phyloP scores from a whole-genome alignment of 1,140 invertebrate genomes.

The Bemisia tabaci region DNA sequence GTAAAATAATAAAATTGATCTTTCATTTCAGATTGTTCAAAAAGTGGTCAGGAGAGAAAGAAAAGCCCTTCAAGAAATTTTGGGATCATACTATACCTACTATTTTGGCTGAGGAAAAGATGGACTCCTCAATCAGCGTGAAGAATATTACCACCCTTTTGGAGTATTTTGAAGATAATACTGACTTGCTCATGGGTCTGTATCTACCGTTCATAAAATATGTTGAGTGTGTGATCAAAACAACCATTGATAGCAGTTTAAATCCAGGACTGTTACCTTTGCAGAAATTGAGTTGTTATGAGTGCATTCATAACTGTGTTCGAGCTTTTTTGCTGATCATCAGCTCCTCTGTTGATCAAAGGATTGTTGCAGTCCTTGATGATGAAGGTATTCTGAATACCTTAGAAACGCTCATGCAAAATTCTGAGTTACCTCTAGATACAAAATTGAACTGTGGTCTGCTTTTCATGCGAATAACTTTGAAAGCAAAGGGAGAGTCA shows the following conservation, averaged over 20 bases:
- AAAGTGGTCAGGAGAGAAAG: no score
- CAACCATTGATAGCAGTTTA: neutral
- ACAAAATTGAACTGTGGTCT: neutral
- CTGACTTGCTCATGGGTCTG: neutral
- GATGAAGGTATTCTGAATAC: neutral
- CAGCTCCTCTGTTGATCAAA: neutral
- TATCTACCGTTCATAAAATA: neutral
- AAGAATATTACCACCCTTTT: neutral
- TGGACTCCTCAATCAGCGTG: neutral
- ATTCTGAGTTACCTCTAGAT: neutral
- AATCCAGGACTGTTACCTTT: neutral
- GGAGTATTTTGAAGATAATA: neutral
- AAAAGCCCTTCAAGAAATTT: no score
- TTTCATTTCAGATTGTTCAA: no score
- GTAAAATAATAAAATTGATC: no score
- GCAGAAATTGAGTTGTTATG: neutral
- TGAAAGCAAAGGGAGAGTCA: neutral
- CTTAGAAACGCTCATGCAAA: neutral
- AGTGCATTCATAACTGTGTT: neutral
- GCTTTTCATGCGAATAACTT: neutral
- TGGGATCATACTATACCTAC: no score
- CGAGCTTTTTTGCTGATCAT: neutral
- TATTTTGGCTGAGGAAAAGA: no score
- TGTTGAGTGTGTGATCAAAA: neutral
- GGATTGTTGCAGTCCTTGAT: neutral